Percentiles rank a stretch among this genome's conserved stretches.
Conservation (phyloP, 2,797 vertebrate species). For the Oreochromis mossambicus region DNA sequence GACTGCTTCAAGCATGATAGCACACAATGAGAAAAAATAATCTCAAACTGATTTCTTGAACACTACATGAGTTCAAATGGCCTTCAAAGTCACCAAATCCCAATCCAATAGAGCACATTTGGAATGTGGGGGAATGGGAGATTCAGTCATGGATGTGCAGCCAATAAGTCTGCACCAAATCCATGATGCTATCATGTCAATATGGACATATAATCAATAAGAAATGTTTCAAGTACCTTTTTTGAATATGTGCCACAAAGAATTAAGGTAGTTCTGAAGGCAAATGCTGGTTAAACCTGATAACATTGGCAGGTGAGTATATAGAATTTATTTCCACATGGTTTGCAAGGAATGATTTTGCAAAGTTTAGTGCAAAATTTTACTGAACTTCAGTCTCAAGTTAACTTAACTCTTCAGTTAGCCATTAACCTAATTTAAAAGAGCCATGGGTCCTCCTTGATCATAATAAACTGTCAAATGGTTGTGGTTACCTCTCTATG, state of each 20-base stretch:
- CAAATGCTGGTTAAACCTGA: background rate
- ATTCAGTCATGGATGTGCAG: background rate
- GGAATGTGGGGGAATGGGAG: background rate
- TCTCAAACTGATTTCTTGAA: background rate
- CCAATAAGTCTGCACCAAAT: background rate
- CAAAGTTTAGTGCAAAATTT: background rate
- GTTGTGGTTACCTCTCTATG: background rate
- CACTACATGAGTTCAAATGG: background rate
- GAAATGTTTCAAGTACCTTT: background rate
- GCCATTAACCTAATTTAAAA: background rate
- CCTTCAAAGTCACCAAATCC: background rate
- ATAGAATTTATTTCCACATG: background rate
- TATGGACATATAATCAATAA: background rate
- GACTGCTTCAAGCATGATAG: background rate
- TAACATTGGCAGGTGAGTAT: background rate
- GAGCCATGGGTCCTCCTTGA: background rate
- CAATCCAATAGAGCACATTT: background rate
- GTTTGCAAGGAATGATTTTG: background rate
- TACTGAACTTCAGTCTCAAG: background rate
- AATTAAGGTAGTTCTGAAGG: background rate
- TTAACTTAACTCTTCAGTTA: background rate
- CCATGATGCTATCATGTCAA: background rate
- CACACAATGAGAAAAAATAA: background rate
- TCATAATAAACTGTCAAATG: background rate
- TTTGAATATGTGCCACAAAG: background rate